Conservation (phyloP, 2,113 vertebrate species). For the Oostethus manadensis region DNA sequence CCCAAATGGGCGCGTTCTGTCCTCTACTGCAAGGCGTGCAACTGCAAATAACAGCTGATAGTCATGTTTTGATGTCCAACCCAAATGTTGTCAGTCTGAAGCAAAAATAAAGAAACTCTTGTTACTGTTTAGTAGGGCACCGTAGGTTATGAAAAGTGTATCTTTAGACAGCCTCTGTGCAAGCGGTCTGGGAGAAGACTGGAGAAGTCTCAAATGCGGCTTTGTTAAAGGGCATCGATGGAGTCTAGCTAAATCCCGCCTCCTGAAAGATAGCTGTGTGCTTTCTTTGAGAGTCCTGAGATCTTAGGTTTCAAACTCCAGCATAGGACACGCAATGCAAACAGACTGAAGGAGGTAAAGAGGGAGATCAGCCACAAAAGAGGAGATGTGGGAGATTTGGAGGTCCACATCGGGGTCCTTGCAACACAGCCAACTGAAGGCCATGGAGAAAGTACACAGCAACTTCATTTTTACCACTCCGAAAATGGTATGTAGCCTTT, state of each 20-base stretch:
- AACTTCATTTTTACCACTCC: conserved; percentile 11
- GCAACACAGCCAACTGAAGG: conserved; percentile 19
- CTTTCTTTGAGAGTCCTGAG: conserved; percentile 6
- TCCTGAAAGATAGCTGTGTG: conserved; percentile 19
- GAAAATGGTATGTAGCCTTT: conserved; percentile 42
- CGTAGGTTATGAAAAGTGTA: not conserved
- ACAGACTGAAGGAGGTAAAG: not conserved
- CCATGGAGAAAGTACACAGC: conserved; percentile 22
- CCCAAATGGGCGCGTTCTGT: too few relatives aligned
- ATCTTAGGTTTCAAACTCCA: conserved; percentile 11
- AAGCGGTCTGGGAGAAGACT: not conserved
- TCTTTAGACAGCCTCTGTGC: not conserved
- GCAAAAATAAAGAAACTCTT: too few relatives aligned
- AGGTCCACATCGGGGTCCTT: conserved; percentile 27
- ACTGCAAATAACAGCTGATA: too few relatives aligned
- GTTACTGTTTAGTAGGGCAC: too few relatives aligned
- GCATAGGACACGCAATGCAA: conserved; percentile 4
- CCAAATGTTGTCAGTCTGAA: too few relatives aligned
- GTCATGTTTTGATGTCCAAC: too few relatives aligned
- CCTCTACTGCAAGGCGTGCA: too few relatives aligned
- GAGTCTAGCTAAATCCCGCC: conserved; percentile 24
- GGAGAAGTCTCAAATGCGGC: conserved; percentile 2
- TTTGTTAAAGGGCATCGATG: conserved; percentile 21
- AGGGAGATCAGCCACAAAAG: not conserved
- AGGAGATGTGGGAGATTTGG: conserved; percentile 46